Conservation (phyloP, 2,888 invertebrate genomes). For the Zonitis immaculata region DNA sequence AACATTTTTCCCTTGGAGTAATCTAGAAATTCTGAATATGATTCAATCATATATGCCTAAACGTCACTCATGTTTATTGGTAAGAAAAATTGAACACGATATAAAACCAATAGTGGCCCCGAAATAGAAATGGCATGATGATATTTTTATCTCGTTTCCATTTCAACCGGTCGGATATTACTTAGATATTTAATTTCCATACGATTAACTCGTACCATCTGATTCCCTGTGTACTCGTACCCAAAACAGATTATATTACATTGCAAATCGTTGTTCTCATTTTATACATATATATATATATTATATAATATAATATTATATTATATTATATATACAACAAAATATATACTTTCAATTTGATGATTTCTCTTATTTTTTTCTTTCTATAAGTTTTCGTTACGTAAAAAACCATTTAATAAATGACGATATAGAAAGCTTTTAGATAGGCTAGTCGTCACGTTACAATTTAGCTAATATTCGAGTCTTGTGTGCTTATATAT, state of each 20-base stretch:
- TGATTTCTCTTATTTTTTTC: conserved; percentile 5
- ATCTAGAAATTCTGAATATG: conserved; percentile 19
- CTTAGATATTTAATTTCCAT: conserved; percentile 44
- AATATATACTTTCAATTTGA: too few relatives aligned
- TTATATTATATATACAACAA: too few relatives aligned
- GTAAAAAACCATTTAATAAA: conserved; percentile 21
- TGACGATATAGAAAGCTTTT: conserved; percentile 37
- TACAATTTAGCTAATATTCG: conserved; percentile 22
- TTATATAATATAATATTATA: too few relatives aligned
- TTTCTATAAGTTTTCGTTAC: conserved; percentile 7
- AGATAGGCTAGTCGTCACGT: conserved; percentile 42
- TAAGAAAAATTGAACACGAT: conserved; percentile 39
- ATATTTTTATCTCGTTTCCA: conserved; percentile 41
- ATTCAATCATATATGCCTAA: conserved; percentile 28
- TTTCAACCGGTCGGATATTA: conserved; percentile 42
- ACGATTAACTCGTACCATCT: conserved; percentile 41
- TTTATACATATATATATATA: too few relatives aligned
- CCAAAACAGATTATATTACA: conserved; percentile 20
- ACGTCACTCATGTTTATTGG: conserved; percentile 41
- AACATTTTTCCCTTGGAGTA: conserved; percentile 6
- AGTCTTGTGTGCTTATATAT: conserved; percentile 32
- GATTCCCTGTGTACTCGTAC: conserved; percentile 26
- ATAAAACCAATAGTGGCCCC: conserved; percentile 32
- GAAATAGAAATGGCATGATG: conserved; percentile 37
- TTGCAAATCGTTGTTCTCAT: conserved; percentile 21